Evolutionary conservation across 2,888 invertebrate genomes (phyloP), one percentile per base, ranked within the genome.

Genomic region (Biston betularia): DNA sequence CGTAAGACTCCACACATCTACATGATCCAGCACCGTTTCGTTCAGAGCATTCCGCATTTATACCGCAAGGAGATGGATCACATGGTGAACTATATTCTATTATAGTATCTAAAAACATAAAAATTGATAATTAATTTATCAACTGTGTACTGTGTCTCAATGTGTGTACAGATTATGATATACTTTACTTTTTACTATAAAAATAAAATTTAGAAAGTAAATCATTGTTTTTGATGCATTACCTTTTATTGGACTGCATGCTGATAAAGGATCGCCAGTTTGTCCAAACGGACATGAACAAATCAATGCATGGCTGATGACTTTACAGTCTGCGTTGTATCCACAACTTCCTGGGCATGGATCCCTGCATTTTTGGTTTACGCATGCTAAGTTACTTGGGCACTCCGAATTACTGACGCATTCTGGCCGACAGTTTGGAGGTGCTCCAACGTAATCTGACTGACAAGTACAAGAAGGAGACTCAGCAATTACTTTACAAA

Each of bases 341-440:
- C 96, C 96, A 77, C 97, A 97, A 54, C 95, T 94, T 63, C 95
- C 95, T 33, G 95, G 94, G 77, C 96, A 97, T 8, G 96, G 96
- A 80, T 97, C 95, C 82, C 89, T 94, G 80, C 96, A 97, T 88
- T 95, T 96, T 76, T 95, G 95, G 83, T 96, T 95, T 49, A 96
- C 94, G 79, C 96, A 96, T 40, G 96, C 96, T 72, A 95, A 85
- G 77, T 95, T 95, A 80, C 89, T 94, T 0, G 95, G 81, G 77
- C 96, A 96, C 86, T 96, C 96, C 52, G 95, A 94, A 80, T 96
- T 96, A 79, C 95, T 95, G 65, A 95, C 89, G 78, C 96, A 96
- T 86, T 96, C 96, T 48, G 96, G 96, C 70, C 95, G 92, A 79
- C 96, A 96, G 75, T 94, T 95, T 11, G 96, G 96, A 53, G 95